Conservation (phyloP, 2,888 invertebrate genomes). For the Troglohyphantes excavatus region DNA sequence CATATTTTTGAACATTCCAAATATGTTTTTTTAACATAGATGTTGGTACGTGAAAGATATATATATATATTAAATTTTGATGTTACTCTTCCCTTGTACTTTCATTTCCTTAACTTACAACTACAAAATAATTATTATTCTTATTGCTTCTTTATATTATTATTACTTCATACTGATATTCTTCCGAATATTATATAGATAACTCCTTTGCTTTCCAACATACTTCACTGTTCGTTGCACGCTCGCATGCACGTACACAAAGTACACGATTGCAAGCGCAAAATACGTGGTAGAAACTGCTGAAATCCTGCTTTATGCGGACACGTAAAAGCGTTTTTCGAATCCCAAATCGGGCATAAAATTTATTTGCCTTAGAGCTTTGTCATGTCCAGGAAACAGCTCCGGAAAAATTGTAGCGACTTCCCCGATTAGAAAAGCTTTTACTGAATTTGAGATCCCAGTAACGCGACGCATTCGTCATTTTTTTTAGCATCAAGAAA, state of each 20-base stretch:
- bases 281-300: neutral
- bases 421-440: slow-evolving; percentile 44
- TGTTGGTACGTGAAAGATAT: no score
- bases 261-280: slow-evolving; percentile 13
- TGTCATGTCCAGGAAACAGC: slow-evolving; percentile 25
- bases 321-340: slow-evolving; percentile 17
- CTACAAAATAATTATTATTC: no score
- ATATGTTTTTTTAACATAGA: no score
- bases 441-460: slow-evolving; percentile 34
- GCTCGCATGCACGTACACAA: neutral
- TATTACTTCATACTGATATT: no score
- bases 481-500: neutral
- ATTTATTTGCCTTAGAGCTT: slow-evolving; percentile 59
- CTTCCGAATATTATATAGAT: no score
- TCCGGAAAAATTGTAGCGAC: slow-evolving; percentile 20
- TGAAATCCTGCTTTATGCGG: slow-evolving; percentile 4
- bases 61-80: no score
- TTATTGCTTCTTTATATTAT: no score
- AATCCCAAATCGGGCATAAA: slow-evolving; percentile 49
- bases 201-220: no score
- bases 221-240: no score
- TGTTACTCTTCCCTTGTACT: no score
- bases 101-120: no score
- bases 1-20: no score
- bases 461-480: slow-evolving; percentile 15